These are phyloP conservation scores for Hydraecia micacea DNA, from an alignment of 2,888 invertebrate species.

Conservation along the genomic window DNA sequence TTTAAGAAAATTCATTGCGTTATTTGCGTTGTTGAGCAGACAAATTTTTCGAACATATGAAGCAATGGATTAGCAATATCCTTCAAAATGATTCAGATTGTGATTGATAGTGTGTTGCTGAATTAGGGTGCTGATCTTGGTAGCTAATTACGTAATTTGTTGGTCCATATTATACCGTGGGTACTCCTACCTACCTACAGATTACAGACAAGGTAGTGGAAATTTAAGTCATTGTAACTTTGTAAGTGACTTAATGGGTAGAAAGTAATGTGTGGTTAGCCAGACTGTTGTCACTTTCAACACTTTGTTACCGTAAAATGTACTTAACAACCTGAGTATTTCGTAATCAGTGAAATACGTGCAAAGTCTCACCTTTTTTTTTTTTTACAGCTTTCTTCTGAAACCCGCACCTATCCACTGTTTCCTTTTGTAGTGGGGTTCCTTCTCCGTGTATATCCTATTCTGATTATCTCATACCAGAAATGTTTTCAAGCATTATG, in stretches of 20 bases:
- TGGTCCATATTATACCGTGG: not conserved
- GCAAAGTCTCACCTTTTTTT: not conserved
- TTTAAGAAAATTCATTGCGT: too few relatives aligned
- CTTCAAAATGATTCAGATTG: too few relatives aligned
- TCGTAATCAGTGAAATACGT: slow-evolving; percentile 31
- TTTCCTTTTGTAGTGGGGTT: too few relatives aligned
- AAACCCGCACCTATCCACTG: not conserved
- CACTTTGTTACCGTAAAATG: slow-evolving; percentile 46
- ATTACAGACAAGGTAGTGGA: not conserved
- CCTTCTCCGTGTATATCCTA: not conserved
- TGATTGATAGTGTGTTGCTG: too few relatives aligned
- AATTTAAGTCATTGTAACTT: slow-evolving; percentile 25
- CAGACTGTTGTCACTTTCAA: slow-evolving; percentile 46
- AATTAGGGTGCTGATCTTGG: not conserved
- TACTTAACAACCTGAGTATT: slow-evolving; percentile 26
- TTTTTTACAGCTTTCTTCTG: slow-evolving; percentile 3
- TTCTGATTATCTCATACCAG: too few relatives aligned
- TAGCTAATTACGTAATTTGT: not conserved
- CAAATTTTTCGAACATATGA: too few relatives aligned
- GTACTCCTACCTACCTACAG: not conserved
- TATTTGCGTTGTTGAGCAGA: too few relatives aligned
- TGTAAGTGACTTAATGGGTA: slow-evolving; percentile 39
- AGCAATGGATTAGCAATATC: too few relatives aligned
- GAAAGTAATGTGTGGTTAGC: slow-evolving; percentile 50
- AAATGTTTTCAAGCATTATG: not conserved